Evolutionary conservation across 2,113 vertebrate genomes (phyloP), one percentile per base, ranked within the genome.

Genomic region (Aphyosemion australe): DNA sequence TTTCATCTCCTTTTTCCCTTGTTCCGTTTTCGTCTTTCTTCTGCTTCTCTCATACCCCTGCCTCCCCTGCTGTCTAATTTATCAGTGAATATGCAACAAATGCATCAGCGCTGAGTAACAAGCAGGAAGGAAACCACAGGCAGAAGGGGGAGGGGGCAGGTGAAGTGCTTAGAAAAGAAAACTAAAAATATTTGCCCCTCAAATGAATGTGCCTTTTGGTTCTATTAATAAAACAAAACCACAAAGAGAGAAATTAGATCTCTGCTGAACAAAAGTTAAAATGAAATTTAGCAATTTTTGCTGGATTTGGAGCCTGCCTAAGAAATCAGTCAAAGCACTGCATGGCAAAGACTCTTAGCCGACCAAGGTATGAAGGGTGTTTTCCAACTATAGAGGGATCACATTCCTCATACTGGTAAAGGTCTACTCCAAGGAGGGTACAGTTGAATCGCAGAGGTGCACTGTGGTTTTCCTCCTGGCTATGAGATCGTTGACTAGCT

Each of bases 71-170:
- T 10, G 16, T 61, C 49, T 55, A 79, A 78, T 67, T 65, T 12
- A 48, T 69, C 60, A 32, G 43, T 80, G 64, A 82, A 75, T 83
- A 83, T 82, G 81, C 64, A 83, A 72, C 59, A 69, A 69, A 66
- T 43, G 32, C 60, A 48, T 0, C 39, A 42, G 47, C 1, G 48
- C 46, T 73, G 55, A 39, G 14, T 48, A 63, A 12, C 41, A 42
- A 65, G 64, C 64, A 85, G 80, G 71, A 84, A 85, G 74, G 62
- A 78, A n/a, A 80, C 52, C 1, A 46, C 59, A 64, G 74, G 64
- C 19, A 62, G 45, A 26, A n/a, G 43, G 52, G 41, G 16, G 20
- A 26, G 43, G 13, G 43, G 26, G 26, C 26, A 26, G 58, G 42
- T 1, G 20, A 79, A 73, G 65, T 67, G 74, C 72, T 69, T 69